phyloP scores from a whole-genome alignment of 2,113 vertebrate genomes.

The Gobio gobio region DNA sequence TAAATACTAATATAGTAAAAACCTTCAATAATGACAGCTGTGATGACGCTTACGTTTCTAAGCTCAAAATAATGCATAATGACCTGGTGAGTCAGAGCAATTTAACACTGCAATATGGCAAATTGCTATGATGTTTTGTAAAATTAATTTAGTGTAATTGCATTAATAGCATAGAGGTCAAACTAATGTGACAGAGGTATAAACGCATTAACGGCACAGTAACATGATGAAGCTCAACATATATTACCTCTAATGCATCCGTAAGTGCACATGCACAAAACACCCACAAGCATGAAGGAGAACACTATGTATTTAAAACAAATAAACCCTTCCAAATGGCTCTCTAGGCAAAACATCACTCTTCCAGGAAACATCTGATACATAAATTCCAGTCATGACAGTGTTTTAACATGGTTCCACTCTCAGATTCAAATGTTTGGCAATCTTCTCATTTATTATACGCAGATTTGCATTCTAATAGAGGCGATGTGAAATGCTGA shows the following conservation, averaged over 20 bases:
- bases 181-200: constrained; percentile 21
- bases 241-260: constrained; percentile 15
- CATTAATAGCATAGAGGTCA: constrained; percentile 33
- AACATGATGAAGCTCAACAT: neutral
- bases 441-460: neutral
- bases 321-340: neutral
- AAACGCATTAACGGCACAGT: constrained; percentile 8
- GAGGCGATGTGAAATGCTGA: constrained; percentile 1
- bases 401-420: neutral
- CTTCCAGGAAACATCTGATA: neutral
- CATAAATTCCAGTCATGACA: neutral
- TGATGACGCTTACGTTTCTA: neutral
- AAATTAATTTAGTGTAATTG: constrained; percentile 35
- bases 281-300: neutral
- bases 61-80: constrained; percentile 10
- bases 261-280: neutral
- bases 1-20: neutral
- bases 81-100: constrained; percentile 32
- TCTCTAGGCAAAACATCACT: neutral
- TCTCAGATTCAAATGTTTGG: neutral
- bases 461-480: neutral
- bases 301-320: neutral
- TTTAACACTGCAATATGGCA: constrained; percentile 22
- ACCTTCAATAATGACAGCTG: neutral
- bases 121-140: constrained; percentile 22